Percentiles rank a stretch among this genome's conserved stretches.
Conservation (phyloP, 2,113 vertebrate genomes). For the Formicarius rufipectus region DNA sequence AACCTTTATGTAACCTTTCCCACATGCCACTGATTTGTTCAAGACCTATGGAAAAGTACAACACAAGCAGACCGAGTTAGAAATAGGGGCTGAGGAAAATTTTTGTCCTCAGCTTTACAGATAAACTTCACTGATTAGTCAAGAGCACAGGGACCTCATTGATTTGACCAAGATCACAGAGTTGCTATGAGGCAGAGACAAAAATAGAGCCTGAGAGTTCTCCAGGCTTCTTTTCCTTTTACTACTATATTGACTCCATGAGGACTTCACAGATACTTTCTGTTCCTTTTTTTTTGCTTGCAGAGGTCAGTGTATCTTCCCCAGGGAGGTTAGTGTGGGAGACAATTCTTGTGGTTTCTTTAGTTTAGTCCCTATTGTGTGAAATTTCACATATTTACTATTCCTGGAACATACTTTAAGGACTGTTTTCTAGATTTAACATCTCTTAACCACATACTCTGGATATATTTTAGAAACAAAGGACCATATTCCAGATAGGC, state of each 20-base stretch:
- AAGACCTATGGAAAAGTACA: constrained; percentile 46
- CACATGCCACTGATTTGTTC: constrained; percentile 19
- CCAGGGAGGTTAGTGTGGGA: background rate
- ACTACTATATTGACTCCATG: background rate
- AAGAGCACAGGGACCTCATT: constrained; percentile 19
- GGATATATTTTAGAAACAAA: background rate
- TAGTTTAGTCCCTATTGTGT: background rate
- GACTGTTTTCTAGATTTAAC: background rate
- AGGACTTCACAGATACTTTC: background rate
- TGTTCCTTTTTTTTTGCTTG: background rate
- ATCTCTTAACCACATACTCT: background rate
- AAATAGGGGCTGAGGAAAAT: background rate
- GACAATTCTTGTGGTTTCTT: background rate
- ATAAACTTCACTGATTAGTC: constrained; percentile 45
- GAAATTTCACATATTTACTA: background rate
- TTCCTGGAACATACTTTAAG: background rate
- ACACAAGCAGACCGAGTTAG: background rate
- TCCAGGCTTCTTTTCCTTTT: background rate
- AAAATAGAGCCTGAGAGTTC: constrained; percentile 22
- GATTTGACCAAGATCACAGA: constrained; percentile 45
- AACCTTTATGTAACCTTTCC: constrained; percentile 49
- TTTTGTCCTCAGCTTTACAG: constrained; percentile 19
- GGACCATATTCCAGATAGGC: background rate
- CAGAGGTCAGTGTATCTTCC: background rate
- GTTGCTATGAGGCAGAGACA: constrained; percentile 11